Evolutionary conservation across 92 coral and sea anemone genomes (phyloP).

Genomic region (Actinernus sp.): DNA sequence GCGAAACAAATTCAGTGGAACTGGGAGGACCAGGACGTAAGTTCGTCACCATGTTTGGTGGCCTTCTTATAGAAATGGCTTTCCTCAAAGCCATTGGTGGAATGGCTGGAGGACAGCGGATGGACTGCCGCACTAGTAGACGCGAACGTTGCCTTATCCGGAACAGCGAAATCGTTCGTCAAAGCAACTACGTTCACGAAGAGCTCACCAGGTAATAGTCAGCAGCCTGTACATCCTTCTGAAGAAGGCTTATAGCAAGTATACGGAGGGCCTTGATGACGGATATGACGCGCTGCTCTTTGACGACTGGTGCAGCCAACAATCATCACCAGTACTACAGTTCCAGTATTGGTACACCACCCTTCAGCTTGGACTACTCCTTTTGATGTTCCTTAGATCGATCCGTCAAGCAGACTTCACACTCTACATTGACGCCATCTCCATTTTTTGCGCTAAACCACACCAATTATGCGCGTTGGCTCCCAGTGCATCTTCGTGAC

Average conservation of each 20-base stretch:
- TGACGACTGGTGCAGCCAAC: constrained; percentile 55
- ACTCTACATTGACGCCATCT: no score
- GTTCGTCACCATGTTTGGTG: constrained; percentile 72
- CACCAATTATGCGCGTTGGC: no score
- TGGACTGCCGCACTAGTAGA: constrained; percentile 57
- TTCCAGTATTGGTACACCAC: no score
- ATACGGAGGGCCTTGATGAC: constrained; percentile 13
- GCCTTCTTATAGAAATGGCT: constrained; percentile 61
- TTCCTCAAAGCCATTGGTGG: constrained; percentile 52
- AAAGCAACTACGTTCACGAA: constrained; percentile 57
- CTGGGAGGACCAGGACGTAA: no score
- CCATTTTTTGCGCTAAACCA: no score
- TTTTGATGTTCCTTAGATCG: no score
- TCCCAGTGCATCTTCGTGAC: constrained; percentile 49
- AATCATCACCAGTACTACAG: no score
- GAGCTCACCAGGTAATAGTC: constrained; percentile 75
- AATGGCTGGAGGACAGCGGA: constrained; percentile 63
- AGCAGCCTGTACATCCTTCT: constrained; percentile 57
- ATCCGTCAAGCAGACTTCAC: no score
- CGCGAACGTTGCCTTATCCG: constrained; percentile 45
- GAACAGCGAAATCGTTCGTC: constrained; percentile 70
- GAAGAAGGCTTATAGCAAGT: no score
- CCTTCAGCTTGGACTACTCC: no score
- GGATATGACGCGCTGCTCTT: constrained; percentile 28
- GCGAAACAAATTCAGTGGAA: no score